These are phyloP conservation scores for Phragmatobia fuliginosa DNA, from an alignment of 2,888 invertebrate genomes.

Conservation along the genomic window DNA sequence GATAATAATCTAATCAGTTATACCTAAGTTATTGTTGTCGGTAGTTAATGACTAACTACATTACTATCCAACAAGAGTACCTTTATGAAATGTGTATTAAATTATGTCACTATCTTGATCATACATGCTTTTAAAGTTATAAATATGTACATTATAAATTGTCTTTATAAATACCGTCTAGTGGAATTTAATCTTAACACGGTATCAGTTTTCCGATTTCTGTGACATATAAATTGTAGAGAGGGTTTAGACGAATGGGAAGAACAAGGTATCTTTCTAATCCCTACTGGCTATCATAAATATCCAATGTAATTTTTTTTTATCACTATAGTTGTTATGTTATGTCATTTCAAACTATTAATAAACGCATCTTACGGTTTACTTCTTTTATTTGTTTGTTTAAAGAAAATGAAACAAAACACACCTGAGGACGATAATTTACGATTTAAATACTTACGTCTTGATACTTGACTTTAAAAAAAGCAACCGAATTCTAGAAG, in stretches of 20 bases:
- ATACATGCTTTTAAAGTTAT: background rate
- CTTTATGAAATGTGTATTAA: background rate
- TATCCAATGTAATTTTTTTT: background rate
- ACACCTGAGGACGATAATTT: no score
- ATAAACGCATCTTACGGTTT: background rate
- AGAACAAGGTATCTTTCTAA: background rate
- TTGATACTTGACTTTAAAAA: background rate
- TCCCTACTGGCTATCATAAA: no score
- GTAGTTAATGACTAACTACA: background rate
- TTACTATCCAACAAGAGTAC: background rate
- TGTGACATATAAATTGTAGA: background rate
- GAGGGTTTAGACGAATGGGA: background rate
- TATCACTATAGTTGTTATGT: background rate
- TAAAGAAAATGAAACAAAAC: no score
- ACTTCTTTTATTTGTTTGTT: background rate
- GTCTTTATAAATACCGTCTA: background rate
- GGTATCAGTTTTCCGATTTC: background rate
- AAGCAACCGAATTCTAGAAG: background rate
- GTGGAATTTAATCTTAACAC: background rate
- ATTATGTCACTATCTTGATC: background rate
- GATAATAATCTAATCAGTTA: background rate
- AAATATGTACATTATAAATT: background rate
- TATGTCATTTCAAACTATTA: background rate
- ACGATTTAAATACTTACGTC: no score
- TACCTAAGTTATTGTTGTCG: background rate